These are phyloP conservation scores for Nowickia ferox DNA, from an alignment of 2,888 invertebrate genomes.

Conservation along the genomic window DNA sequence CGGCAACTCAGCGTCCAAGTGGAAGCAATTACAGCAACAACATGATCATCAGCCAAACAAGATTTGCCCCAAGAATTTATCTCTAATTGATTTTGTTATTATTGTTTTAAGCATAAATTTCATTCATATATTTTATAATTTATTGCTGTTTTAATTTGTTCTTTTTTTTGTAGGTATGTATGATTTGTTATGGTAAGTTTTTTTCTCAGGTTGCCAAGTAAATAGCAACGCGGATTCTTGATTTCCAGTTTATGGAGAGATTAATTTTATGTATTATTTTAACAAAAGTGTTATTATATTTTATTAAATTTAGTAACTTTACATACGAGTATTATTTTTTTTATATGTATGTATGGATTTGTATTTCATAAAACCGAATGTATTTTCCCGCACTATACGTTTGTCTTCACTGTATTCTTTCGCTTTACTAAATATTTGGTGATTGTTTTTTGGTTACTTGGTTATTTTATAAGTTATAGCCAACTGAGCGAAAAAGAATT, in stretches of 20 bases:
- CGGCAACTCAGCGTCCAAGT: slow-evolving; percentile 26
- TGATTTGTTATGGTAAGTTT: slow-evolving; percentile 56
- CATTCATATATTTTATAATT: slow-evolving; percentile 32
- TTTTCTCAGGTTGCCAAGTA: slow-evolving; percentile 45
- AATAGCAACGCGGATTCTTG: not conserved
- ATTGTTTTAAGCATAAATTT: slow-evolving; percentile 34
- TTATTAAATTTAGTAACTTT: slow-evolving; percentile 1
- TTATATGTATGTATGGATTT: not conserved
- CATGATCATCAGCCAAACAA: slow-evolving; percentile 11
- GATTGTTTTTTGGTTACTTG: slow-evolving; percentile 19
- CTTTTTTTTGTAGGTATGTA: not conserved
- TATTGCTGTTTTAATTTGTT: not conserved
- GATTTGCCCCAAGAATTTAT: slow-evolving; percentile 11
- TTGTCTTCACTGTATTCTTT: slow-evolving; percentile 53
- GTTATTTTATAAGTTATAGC: slow-evolving; percentile 41
- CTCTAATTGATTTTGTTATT: slow-evolving; percentile 25
- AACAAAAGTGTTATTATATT: not conserved
- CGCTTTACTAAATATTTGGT: slow-evolving; percentile 52
- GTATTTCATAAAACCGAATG: not conserved
- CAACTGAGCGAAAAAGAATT: slow-evolving; percentile 34
- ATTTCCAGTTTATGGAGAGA: not conserved
- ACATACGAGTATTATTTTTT: not conserved
- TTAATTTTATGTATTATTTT: slow-evolving; percentile 7
- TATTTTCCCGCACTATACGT: slow-evolving; percentile 39
- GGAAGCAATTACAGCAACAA: slow-evolving; percentile 33